Conservation (phyloP, 1,140 invertebrate genomes). For the Ericerus pela region DNA sequence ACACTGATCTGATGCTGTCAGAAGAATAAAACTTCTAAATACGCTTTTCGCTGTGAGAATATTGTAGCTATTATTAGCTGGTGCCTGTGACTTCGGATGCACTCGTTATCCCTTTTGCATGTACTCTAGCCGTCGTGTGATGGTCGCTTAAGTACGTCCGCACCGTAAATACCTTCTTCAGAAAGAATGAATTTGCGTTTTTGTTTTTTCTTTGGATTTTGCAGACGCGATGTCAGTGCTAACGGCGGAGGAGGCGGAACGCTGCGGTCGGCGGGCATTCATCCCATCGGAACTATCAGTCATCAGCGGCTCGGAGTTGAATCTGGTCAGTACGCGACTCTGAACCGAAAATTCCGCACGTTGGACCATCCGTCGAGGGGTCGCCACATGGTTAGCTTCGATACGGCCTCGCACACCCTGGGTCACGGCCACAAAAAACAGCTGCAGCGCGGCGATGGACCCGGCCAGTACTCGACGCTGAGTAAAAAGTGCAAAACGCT, state of each 20-base stretch:
- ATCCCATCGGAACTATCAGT: slow-evolving; percentile 1
- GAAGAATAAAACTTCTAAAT: too few species aligned
- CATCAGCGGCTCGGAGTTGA: neutral
- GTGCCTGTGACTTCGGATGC: too few species aligned
- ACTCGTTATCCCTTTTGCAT: too few species aligned
- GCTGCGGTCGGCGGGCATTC: neutral
- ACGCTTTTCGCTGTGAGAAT: too few species aligned
- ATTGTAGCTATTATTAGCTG: too few species aligned
- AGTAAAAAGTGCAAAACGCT: slow-evolving; percentile 88
- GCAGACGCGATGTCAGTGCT: slow-evolving; percentile 31
- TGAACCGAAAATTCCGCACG: slow-evolving; percentile 27
- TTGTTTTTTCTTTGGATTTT: neutral
- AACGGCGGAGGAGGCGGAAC: slow-evolving; percentile 28
- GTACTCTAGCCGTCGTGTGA: too few species aligned
- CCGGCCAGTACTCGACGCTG: slow-evolving; percentile 45
- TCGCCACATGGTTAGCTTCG: slow-evolving; percentile 18
- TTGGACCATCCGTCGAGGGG: slow-evolving; percentile 23
- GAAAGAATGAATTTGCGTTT: neutral
- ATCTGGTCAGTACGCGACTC: slow-evolving; percentile 52
- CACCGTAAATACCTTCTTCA: too few species aligned
- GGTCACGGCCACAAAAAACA: slow-evolving; percentile 22
- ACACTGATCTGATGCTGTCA: too few species aligned
- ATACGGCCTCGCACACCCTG: slow-evolving; percentile 22
- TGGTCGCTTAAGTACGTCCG: too few species aligned
- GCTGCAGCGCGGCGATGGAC: slow-evolving; percentile 24